These are phyloP conservation scores for Drosophila infuscata DNA, from an alignment of 2,888 invertebrate species.

Conservation along the genomic window DNA sequence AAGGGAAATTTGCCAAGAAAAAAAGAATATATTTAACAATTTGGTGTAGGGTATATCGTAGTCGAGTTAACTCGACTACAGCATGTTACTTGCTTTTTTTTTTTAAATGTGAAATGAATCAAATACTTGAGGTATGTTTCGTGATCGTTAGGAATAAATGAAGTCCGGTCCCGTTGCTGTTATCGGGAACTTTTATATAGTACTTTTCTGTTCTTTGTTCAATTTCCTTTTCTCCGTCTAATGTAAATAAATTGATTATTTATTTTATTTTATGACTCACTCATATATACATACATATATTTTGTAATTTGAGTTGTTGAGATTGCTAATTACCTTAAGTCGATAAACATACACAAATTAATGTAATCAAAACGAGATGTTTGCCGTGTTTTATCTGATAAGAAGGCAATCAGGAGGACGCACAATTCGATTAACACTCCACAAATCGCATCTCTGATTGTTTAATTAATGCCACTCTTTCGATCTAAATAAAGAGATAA, in stretches of 20 bases:
- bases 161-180: conserved; percentile 30
- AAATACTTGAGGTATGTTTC: conserved; percentile 9
- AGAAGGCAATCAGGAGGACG: not conserved
- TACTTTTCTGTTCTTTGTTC: conserved; percentile 11
- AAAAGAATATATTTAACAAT: too few relatives aligned
- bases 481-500: conserved; percentile 18
- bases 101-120: conserved; percentile 16
- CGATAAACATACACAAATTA: conserved; percentile 6
- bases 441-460: conserved; percentile 30
- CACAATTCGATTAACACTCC: conserved; percentile 32
- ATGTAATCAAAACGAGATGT: conserved; percentile 14
- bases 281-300: not conserved
- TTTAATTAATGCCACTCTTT: conserved; percentile 64
- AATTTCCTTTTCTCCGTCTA: not conserved
- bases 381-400: conserved; percentile 27
- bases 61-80: too few relatives aligned
- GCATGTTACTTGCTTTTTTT: too few relatives aligned
- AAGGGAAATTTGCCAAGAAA: too few relatives aligned
- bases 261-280: not conserved
- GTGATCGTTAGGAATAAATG: conserved; percentile 29
- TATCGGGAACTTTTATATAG: conserved; percentile 45
- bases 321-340: conserved; percentile 21
- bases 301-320: not conserved
- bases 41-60: too few relatives aligned
- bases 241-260: conserved; percentile 5